Conservation (phyloP, 2,113 vertebrate genomes). For the Corydoras sp. region DNA sequence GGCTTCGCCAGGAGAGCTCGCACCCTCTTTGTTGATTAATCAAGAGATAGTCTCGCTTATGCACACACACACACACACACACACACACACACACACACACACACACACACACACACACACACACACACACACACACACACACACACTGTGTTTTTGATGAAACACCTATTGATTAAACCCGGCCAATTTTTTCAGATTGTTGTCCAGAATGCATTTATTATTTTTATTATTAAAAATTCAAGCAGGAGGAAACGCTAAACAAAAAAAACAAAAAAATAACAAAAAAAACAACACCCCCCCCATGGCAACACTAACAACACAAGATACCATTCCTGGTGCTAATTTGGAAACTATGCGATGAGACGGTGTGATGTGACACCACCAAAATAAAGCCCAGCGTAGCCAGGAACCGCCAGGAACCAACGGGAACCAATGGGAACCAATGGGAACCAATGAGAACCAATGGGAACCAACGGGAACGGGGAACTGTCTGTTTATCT, state of each 20-base stretch:
- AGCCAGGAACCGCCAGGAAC: no score
- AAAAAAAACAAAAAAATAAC: background rate
- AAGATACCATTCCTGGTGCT: constrained; percentile 4
- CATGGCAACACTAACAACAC: background rate
- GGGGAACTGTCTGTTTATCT: constrained; percentile 28
- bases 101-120: constrained; percentile 18
- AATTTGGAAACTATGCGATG: constrained; percentile 26
- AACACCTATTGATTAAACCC: background rate
- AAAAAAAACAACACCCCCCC: constrained; percentile 9
- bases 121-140: background rate
- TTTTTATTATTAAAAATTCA: background rate
- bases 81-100: constrained; percentile 11
- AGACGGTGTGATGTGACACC: constrained; percentile 28
- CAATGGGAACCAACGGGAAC: constrained; percentile 7
- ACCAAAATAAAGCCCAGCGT: constrained; percentile 33
- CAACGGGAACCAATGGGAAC: constrained; percentile 9
- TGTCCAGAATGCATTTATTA: background rate
- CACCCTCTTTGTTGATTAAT: constrained; percentile 68
- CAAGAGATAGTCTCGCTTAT: constrained; percentile 66
- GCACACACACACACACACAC: constrained; percentile 46
- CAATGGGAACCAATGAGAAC: background rate
- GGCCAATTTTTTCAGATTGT: background rate
- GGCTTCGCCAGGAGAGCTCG: constrained; percentile 62
- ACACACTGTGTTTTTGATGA: background rate
- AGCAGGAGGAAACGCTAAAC: constrained; percentile 6